Evolutionary conservation across 2,888 invertebrate species (phyloP).

Genomic region (Latrodectus hesperus): DNA sequence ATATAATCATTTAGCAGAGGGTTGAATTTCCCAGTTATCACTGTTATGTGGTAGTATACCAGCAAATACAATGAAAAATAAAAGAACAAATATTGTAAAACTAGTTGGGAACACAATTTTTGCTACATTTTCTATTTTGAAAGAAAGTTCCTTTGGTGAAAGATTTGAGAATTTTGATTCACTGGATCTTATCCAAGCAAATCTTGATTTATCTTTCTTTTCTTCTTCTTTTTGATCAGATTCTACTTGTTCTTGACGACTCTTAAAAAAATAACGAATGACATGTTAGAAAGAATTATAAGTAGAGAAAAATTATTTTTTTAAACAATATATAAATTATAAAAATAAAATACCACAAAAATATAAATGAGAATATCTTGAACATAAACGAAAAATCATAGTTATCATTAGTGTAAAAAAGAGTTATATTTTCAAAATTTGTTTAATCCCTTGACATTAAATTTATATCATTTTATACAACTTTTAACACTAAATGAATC

Average conservation of each 20-base stretch:
- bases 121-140: slow-evolving; percentile 95
- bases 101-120: slow-evolving; percentile 94
- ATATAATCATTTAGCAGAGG: not conserved
- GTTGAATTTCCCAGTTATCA: slow-evolving; percentile 70
- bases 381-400: too few species aligned
- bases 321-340: too few species aligned
- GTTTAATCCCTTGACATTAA: too few species aligned
- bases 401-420: too few species aligned
- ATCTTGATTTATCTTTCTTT: slow-evolving; percentile 57
- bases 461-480: too few species aligned
- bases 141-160: slow-evolving; percentile 80
- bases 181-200: slow-evolving; percentile 82
- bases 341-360: too few species aligned
- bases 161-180: slow-evolving; percentile 82
- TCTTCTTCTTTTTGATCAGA: slow-evolving; percentile 28
- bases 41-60: slow-evolving; percentile 67
- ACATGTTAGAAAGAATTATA: too few species aligned
- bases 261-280: not conserved
- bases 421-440: too few species aligned
- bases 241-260: not conserved
- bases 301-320: too few species aligned
- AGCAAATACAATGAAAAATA: slow-evolving; percentile 85
- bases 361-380: too few species aligned
- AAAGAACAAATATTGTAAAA: slow-evolving; percentile 92
- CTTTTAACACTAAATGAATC: too few species aligned